Evolutionary conservation across 2,888 invertebrate genomes (phyloP), one percentile per base, ranked within the genome.

Genomic region (Zonitis immaculata): DNA sequence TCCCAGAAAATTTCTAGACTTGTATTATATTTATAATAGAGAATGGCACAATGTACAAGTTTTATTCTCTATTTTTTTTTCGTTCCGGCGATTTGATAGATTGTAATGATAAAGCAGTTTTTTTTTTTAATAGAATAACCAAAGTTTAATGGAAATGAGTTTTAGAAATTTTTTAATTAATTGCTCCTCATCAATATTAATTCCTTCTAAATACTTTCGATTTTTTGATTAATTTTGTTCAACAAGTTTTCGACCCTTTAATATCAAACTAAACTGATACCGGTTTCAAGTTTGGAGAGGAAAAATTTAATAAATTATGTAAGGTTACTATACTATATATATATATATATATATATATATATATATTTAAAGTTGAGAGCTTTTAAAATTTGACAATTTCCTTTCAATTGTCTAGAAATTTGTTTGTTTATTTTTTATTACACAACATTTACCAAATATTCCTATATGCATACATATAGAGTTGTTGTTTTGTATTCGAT

Each of bases 171-270:
- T 54, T 39, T 49, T 26, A 32, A 22, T 47, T 54, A 54, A 50
- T 54, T 54, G 44, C 42, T 22, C 25, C 47, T 50, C 51, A 54
- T 54, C 51, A 51, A 54, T 54, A 51, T 54, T 54, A 54, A 54
- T 54, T 54, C 51, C 47, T 51, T 47, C 48, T 51, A 54, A 54
- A 54, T 51, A 51, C 54, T 54, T 54, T 47, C 35, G 22, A 44
- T 54, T 51, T 39, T 18, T 51, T 39, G 48, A 51, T 51, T 48
- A 47, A 51, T 51, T 54, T 51, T 12, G 5, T 18, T 18, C n/a
- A 20, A 18, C 20, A 39, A 39, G 18, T 20, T 20, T 22, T 6
- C 1, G n/a, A n/a, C 11, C 9, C 9, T 39, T 20, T 11, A n/a
- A n/a, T n/a, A 39, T 20, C 11, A 39, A 20, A 3, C 16, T 18